A percentile compares a stretch with the other conserved stretches of the same genome.
Conservation (phyloP, 2,888 invertebrate species). For the Campoletis raptor region DNA sequence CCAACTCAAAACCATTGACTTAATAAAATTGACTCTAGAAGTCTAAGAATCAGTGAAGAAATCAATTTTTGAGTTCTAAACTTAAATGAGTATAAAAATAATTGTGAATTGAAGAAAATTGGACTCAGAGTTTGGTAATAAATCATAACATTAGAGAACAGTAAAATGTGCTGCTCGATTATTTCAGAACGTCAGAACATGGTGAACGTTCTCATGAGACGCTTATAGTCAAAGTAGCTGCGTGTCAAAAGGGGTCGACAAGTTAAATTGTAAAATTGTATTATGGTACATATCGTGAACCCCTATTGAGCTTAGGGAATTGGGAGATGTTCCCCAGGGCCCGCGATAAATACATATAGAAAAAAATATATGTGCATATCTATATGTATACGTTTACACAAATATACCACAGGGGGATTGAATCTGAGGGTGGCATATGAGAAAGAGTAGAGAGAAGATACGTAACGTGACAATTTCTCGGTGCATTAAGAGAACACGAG, state of each 20-base stretch:
- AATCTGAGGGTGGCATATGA: slow-evolving; percentile 54
- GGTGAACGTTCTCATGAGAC: slow-evolving; percentile 51
- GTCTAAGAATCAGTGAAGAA: not conserved
- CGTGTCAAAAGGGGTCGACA: slow-evolving; percentile 66
- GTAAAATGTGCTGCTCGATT: slow-evolving; percentile 41
- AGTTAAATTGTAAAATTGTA: slow-evolving; percentile 70
- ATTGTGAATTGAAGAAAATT: not conserved
- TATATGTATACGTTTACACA: not conserved
- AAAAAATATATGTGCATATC: not conserved
- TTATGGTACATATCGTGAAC: slow-evolving; percentile 46
- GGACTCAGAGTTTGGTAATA: not conserved
- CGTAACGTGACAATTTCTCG: slow-evolving; percentile 83
- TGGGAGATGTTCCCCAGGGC: slow-evolving; percentile 34
- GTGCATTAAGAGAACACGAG: slow-evolving; percentile 80
- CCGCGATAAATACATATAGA: slow-evolving; percentile 16
- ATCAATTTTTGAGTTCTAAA: not conserved
- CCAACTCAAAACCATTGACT: not conserved
- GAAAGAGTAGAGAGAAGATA: slow-evolving; percentile 49
- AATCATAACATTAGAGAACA: slow-evolving; percentile 37
- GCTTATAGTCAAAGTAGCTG: slow-evolving; percentile 50
- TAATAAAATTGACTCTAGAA: no score
- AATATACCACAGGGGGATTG: slow-evolving; percentile 42
- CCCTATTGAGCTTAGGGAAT: slow-evolving; percentile 59
- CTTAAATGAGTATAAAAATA: not conserved
- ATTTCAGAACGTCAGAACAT: slow-evolving; percentile 24